Base-by-base conservation (phyloP, 2,113 vertebrate genomes). In the Myanophis thanlyinensis region DNA sequence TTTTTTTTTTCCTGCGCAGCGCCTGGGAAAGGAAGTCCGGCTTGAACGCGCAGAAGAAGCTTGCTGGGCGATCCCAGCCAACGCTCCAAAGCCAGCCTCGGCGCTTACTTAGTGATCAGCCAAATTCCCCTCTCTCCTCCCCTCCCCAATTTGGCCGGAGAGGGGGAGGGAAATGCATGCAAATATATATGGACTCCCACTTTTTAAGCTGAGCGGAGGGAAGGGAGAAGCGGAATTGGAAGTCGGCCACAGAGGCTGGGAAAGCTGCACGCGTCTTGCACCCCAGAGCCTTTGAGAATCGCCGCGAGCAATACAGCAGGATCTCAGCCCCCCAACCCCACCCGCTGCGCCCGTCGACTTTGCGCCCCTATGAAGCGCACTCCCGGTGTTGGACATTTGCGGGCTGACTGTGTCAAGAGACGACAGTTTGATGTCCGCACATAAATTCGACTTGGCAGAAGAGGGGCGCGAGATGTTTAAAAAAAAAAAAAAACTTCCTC, bases 401-500 rank as follows among this genome's bases (percentile, higher is more conserved):
- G 35, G 18, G 73, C 18, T 18, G 35, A 15, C 18, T 0, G 7
- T 44, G 35, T 35, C 35, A 9, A 40, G 73, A 44, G 35, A 35
- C 73, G 35, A 80, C 44, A 44, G 35, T 80, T 23, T 3, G 73
- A 80, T 22, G 35, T 18, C 35, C 73, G 35, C 35, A 9, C 67
- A 20, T 73, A 40, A 73, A 40, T 73, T 40, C 67, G 5, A 73
- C 73, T 20, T 22, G 35, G 7, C 73, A 80, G 67, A 80, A 80
- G 73, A 80, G 73, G 73, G 62, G 7, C 35, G 9, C 15, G 18
- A 80, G 67, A 22, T 40, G 67, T 40, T 2, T 20, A 35, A 35
- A 13, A 56, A n/a, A 0, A 5, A 40, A 8, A 7, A 40, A 18
- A 35, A 20, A 1, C 2, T 20, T 8, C 2, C 6, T 5, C 15